Evolutionary conservation across 2,888 invertebrate genomes (phyloP).

Genomic region (Sarcophaga caerulescens): DNA sequence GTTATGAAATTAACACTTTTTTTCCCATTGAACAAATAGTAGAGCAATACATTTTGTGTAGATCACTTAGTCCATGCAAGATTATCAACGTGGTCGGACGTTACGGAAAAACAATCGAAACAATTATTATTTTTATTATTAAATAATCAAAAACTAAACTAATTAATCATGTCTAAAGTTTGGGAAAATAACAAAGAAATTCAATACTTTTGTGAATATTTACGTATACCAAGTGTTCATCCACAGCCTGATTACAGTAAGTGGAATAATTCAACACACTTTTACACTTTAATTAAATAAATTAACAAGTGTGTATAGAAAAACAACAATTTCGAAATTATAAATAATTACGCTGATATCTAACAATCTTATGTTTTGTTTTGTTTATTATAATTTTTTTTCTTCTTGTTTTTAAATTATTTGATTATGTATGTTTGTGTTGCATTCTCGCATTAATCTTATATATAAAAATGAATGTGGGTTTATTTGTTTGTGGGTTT

Average conservation of each 20-base stretch:
- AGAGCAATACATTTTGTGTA: neutral
- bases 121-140: neutral
- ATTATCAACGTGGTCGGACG: slow-evolving; percentile 41
- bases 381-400: neutral
- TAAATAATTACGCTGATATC: no score
- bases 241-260: slow-evolving; percentile 93
- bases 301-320: no score
- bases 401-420: no score
- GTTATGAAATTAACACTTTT: neutral
- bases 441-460: no score
- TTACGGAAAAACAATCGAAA: neutral
- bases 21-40: neutral
- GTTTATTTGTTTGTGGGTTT: no score
- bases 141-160: neutral
- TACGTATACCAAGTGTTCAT: slow-evolving; percentile 93
- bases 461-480: no score
- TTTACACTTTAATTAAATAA: no score
- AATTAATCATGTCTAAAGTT: slow-evolving; percentile 57
- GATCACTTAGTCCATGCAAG: slow-evolving; percentile 43
- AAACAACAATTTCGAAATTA: no score
- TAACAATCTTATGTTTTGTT: no score
- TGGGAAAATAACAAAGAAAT: slow-evolving; percentile 84
- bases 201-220: slow-evolving; percentile 91
- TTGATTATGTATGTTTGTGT: no score
- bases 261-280: neutral